A percentile compares a stretch with the other conserved stretches of the same genome.
These are phyloP conservation scores for Athalia circularis DNA, from an alignment of 2,888 invertebrate species.

Conservation along the genomic window DNA sequence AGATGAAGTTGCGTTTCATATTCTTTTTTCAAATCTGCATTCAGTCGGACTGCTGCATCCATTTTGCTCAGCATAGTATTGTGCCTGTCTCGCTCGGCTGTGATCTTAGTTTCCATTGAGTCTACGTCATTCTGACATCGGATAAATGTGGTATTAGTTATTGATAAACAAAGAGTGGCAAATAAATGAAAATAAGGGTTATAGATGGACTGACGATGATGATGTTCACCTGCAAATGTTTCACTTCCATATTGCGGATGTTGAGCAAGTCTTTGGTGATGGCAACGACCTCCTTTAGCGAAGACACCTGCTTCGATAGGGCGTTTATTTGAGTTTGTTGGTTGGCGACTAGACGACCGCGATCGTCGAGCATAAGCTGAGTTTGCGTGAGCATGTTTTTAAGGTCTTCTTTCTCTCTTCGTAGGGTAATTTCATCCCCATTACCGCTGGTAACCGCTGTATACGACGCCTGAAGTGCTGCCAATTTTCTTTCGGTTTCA, in stretches of 20 bases:
- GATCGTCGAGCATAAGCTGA: conserved; percentile 64
- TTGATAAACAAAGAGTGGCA: neutral
- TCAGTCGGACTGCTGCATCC: conserved; percentile 83
- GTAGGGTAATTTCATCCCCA: conserved; percentile 55
- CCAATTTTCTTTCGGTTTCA: conserved; percentile 63
- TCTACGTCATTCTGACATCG: conserved; percentile 78
- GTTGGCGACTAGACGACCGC: conserved; percentile 72
- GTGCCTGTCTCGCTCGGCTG: conserved; percentile 84
- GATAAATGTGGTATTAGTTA: too few species aligned
- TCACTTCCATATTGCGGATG: conserved; percentile 86
- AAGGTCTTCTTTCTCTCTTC: conserved; percentile 63
- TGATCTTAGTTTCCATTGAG: conserved; percentile 82
- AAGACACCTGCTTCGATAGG: conserved; percentile 82
- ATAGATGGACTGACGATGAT: neutral
- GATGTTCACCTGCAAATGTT: conserved; percentile 80
- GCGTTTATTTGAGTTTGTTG: conserved; percentile 88
- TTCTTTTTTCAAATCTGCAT: conserved; percentile 85
- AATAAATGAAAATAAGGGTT: neutral
- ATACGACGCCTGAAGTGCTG: conserved; percentile 57
- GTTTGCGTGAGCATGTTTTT: conserved; percentile 62
- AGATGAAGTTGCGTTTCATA: conserved; percentile 86
- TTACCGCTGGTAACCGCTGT: conserved; percentile 55
- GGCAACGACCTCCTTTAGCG: conserved; percentile 87
- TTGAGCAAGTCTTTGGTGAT: conserved; percentile 88
- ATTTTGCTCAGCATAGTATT: conserved; percentile 82